Evolutionary conservation across 2,797 vertebrate genomes (phyloP), one percentile per base, ranked within the genome.

Genomic region (Leuciscus waleckii): DNA sequence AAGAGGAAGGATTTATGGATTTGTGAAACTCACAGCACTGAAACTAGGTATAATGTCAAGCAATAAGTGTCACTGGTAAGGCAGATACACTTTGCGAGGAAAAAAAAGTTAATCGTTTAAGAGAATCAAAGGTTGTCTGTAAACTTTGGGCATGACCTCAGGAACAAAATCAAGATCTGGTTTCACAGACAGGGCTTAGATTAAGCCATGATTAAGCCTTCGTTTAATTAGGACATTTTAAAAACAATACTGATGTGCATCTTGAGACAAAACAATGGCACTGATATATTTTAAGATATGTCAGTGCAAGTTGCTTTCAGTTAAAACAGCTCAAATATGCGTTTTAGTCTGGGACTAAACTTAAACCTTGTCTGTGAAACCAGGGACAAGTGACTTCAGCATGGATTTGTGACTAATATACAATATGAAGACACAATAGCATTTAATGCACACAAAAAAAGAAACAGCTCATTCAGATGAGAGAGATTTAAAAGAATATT

Each of bases 1-100:
- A 89, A 88, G 80, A 92, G 82, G 77, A 90, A 83, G 89, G 93
- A 94, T 95, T 95, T 94, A 94, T 94, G 93, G 92, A 89, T 92
- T 92, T 86, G 89, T 86, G 92, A 94, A 94, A 93, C 73, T 81
- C 70, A 1, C 49, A 61, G 71, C 19, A 37, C 58, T 23, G 79
- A 71, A 80, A 56, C 77, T 41, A 58, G 37, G 19, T 54, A 70
- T 87, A 81, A 85, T 83, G 79, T 79, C 69, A 17, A 76, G 76
- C 58, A 73, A 17, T 26, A 70, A 75, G 84, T 81, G 78, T 79
- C 68, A 75, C 23, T 61, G 70, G 67, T 79, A 49, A 71, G 10
- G 23, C 68, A 51, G 77, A 78, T 46, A 51, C 37, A 32, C 75
- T 85, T 70, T 46, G 56, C 39, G 43, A 32, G 4, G 2, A 7